Base-by-base conservation (phyloP, 2,113 vertebrate genomes). In the Synodontis membranacea region DNA sequence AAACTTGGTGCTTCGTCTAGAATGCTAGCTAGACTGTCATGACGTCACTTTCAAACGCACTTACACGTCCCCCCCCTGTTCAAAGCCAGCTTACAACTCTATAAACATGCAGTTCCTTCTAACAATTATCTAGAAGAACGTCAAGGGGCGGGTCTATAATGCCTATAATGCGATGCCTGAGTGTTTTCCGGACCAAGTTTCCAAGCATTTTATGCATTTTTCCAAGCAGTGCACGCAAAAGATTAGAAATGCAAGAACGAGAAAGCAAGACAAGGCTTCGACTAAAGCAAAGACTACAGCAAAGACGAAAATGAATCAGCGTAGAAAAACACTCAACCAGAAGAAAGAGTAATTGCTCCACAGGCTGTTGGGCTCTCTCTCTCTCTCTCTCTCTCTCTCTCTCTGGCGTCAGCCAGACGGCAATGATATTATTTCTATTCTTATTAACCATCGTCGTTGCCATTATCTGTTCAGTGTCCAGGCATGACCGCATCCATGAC, bases 391-490 rank as follows among this genome's bases (percentile, higher is more conserved):
- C 86, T 84, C 82, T 64, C 81, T 72, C 82, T 79, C 78, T 86
- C 88, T 66, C 34, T n/a, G 81, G 90, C 87, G 90, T 88, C 90
- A 82, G 46, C 64, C 60, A 74, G 87, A 86, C 85, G 87, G 83
- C 81, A n/a, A 44, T 66, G 70, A 79, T 85, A 88, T 89, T 86
- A 88, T 88, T 88, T 88, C 86, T 90, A 86, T 86, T 86, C 84
- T 88, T 82, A 76, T 84, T 46, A 86, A 86, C 84, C 21, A 68
- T 84, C 84, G 72, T 81, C 46, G 46, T 84, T 79, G 78, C 78
- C 76, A 88, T 90, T 88, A 80, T 76, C 52, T 58, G 76, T 60
- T 78, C 68, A 74, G 75, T 78, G 60, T 84, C 48, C 79, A 75
- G 76, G 48, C 28, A 60, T 85, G 84, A 82, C 86, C 86, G 79